Base-by-base conservation (phyloP, 2,888 invertebrate genomes). In the Ectemnius cavifrons region DNA sequence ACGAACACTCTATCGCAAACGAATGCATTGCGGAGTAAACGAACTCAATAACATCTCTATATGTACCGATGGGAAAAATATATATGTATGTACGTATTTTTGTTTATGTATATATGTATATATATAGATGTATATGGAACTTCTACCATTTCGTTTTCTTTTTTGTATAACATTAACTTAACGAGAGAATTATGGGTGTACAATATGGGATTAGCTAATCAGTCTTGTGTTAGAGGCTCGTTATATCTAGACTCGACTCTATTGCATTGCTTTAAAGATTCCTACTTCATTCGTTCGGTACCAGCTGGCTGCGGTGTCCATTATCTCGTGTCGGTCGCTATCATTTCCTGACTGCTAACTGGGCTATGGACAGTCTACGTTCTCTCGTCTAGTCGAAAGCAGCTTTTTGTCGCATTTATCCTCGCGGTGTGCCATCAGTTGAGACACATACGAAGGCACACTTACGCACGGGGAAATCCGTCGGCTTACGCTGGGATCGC, bases 221-320 rank as follows among this genome's bases (percentile, higher is more conserved):
- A 91, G 91, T 91, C 91, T 91, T 91, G 87, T 90, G 88, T 89
- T 90, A 89, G 90, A 90, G 91, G 91, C 90, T 91, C 88, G 84
- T 90, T 88, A 88, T 86, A 71, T 89, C 85, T 88, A 90, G 83
- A 88, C 87, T 88, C 85, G 85, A 87, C 84, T 88, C n/a, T 83
- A 85, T 88, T 87, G 87, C 87, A 84, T 89, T 86, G 85, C 83
- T 86, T 83, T 76, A 85, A 80, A 82, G 49, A 18, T 72, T 71
- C 59, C 67, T 67, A 68, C 71, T 62, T 81, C 58, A 67, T 60
- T 68, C 47, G 46, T 70, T 74, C 65, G 67, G 57, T 76, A 49
- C 52, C 72, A 59, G 28, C 62, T 79, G 45, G 37, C 37, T 60
- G 46, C 65, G 61, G 23, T 2, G 23, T 23, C 20, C 62, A 58